Percentiles rank a stretch among this genome's conserved stretches.
Evolutionary conservation across 1,140 invertebrate species (phyloP).

Genomic region (Trichonephila clavata): DNA sequence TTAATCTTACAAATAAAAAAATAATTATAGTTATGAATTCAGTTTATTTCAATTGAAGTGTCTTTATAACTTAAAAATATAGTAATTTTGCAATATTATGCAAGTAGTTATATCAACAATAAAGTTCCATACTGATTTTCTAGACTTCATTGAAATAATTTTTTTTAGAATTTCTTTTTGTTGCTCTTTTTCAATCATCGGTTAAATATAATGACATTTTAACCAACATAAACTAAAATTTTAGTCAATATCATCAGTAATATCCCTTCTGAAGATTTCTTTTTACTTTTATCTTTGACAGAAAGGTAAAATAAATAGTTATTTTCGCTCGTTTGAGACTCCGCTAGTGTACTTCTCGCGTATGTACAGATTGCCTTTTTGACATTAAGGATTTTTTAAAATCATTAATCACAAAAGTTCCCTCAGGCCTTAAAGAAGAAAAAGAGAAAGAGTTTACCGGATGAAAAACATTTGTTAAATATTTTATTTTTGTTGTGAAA

Average conservation of each 20-base stretch:
- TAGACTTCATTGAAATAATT: no score
- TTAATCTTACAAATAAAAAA: no score
- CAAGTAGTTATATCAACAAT: no score
- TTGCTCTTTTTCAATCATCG: no score
- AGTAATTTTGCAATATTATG: no score
- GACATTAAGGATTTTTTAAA: neutral
- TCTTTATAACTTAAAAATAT: no score
- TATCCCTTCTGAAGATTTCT: no score
- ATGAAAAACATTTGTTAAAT: neutral
- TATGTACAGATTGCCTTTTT: neutral
- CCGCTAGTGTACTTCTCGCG: neutral
- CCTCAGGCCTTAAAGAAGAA: neutral
- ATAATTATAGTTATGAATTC: no score
- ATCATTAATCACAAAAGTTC: slow-evolving; percentile 1
- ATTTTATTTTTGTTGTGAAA: neutral
- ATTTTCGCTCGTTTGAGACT: neutral
- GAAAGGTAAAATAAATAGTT: neutral
- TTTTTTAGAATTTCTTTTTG: no score
- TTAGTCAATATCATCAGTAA: neutral
- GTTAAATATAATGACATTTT: no score
- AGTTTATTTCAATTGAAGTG: no score
- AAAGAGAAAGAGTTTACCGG: neutral
- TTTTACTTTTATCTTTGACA: neutral
- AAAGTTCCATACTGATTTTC: no score
- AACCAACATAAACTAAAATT: neutral